Base-by-base conservation (phyloP, 2,888 invertebrate genomes). In the Sesia bembeciformis region DNA sequence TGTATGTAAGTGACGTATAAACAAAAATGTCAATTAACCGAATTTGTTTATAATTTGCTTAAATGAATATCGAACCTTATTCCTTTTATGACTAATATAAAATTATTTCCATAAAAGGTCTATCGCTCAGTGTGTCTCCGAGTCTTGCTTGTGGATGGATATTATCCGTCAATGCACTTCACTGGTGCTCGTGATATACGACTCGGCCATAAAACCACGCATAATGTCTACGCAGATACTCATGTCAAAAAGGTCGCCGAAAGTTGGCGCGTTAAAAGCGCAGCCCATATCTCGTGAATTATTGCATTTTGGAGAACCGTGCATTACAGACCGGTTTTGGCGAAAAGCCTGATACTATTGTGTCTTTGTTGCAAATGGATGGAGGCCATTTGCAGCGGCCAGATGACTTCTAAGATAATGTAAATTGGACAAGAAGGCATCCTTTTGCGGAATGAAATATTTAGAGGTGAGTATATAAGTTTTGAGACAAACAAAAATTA, bases 101-200 rank as follows among this genome's bases (percentile, higher is more conserved):
- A 5, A 6, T 42, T 5, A 5, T 6, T 7, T 42, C 3, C 7
- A 42, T 6, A 42, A 6, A 5, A 42, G 5, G 5, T 42, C 3
- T 42, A 42, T 42, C 5, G 7, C 7, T 7, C 42, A 42, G 7
- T 42, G 42, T 42, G 42, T 1, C 42, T 1, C 5, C 3, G 42
- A 7, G 1, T 42, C 7, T 42, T 42, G 42, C 42, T 7, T 5
- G 42, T 7, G 42, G 42, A 42, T 42, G 42, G 42, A 42, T 7
- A 42, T 42, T 42, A 42, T 1, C 52, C 40, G 4, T 52, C 49
- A 38, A 49, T 53, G 53, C 49, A 49, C 49, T 49, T 40, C 40
- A 39, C 43, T 40, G 38, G 7, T 4, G 43, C 46, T 39, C 50
- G 40, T 54, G 54, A 54, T 51, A 51, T 54, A 54, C 42, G 54